phyloP scores from a whole-genome alignment of 2,797 vertebrate species.

The Anabas testudineus region DNA sequence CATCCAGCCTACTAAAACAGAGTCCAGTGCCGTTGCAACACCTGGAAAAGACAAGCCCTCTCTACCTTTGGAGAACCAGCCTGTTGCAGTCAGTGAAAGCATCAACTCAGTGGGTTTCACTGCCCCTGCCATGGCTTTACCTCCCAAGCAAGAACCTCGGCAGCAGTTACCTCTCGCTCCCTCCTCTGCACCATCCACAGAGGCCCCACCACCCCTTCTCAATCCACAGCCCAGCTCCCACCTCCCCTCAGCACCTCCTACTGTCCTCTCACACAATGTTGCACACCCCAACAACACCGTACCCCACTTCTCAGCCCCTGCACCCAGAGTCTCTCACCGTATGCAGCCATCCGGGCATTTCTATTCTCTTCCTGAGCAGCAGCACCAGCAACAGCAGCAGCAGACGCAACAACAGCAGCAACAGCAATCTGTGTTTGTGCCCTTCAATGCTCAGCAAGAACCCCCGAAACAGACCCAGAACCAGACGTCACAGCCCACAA shows the following conservation, averaged over 20 bases:
- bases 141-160: constrained; percentile 80
- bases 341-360: constrained; percentile 95
- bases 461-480: constrained; percentile 87
- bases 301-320: constrained; percentile 93
- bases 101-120: constrained; percentile 82
- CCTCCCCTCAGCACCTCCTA: constrained; percentile 79
- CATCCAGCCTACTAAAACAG: constrained; percentile 83
- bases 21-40: constrained; percentile 82
- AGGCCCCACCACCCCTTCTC: constrained; percentile 82
- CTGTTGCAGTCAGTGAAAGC: constrained; percentile 72
- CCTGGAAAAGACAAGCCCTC: constrained; percentile 88
- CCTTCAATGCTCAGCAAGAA: constrained; percentile 87
- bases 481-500: constrained; percentile 77
- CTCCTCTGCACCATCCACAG: constrained; percentile 85
- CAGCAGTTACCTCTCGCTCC: constrained; percentile 85
- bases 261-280: constrained; percentile 84
- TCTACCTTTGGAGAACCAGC: constrained; percentile 70
- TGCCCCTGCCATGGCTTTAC: constrained; percentile 78
- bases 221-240: constrained; percentile 82
- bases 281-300: constrained; percentile 92
- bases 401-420: constrained; percentile 72
- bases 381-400: constrained; percentile 74
- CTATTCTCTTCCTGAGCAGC: constrained; percentile 86
- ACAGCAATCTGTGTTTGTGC: constrained; percentile 91
- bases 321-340: constrained; percentile 92